Conservation (phyloP, 2,888 invertebrate species). For the Drosophila greeni region DNA sequence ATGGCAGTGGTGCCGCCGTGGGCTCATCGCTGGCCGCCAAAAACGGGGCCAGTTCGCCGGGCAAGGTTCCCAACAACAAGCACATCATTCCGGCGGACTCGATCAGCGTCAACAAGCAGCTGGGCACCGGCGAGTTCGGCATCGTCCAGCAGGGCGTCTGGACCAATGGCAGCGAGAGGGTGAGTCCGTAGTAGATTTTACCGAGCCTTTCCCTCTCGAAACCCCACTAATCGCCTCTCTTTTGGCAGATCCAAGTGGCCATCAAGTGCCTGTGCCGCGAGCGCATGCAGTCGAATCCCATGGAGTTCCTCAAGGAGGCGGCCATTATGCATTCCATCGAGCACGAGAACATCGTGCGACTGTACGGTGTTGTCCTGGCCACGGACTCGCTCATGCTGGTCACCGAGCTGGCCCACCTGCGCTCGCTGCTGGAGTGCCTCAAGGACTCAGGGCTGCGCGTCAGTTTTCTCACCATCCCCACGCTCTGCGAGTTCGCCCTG, state of each 20-base stretch:
- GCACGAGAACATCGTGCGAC: slow-evolving; percentile 96
- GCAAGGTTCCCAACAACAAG: slow-evolving; percentile 82
- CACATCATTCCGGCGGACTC: slow-evolving; percentile 94
- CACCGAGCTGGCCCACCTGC: slow-evolving; percentile 96
- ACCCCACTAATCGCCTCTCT: background rate
- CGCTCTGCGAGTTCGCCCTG: slow-evolving; percentile 95
- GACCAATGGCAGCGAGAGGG: slow-evolving; percentile 95
- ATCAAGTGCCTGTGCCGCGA: slow-evolving; percentile 97
- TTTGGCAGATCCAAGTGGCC: slow-evolving; percentile 91
- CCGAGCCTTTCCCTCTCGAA: background rate
- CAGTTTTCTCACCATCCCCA: slow-evolving; percentile 93
- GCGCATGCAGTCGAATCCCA: slow-evolving; percentile 96
- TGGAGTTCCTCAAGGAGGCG: slow-evolving; percentile 98
- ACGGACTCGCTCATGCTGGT: slow-evolving; percentile 89
- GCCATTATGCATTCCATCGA: slow-evolving; percentile 99
- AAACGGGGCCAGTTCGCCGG: slow-evolving; percentile 79
- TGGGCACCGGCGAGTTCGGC: slow-evolving; percentile 98
- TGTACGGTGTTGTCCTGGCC: slow-evolving; percentile 97
- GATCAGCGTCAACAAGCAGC: slow-evolving; percentile 94
- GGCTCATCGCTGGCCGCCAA: slow-evolving; percentile 36
- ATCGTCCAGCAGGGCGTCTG: slow-evolving; percentile 98
- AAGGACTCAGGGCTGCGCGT: slow-evolving; percentile 93
- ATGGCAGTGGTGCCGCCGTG: slow-evolving; percentile 33
- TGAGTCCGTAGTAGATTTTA: slow-evolving; percentile 77
- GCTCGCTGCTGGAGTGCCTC: slow-evolving; percentile 96